Evolutionary conservation across 1,140 invertebrate genomes (phyloP), one percentile per base, ranked within the genome.

Genomic region (Holcopasites calliopsidis): DNA sequence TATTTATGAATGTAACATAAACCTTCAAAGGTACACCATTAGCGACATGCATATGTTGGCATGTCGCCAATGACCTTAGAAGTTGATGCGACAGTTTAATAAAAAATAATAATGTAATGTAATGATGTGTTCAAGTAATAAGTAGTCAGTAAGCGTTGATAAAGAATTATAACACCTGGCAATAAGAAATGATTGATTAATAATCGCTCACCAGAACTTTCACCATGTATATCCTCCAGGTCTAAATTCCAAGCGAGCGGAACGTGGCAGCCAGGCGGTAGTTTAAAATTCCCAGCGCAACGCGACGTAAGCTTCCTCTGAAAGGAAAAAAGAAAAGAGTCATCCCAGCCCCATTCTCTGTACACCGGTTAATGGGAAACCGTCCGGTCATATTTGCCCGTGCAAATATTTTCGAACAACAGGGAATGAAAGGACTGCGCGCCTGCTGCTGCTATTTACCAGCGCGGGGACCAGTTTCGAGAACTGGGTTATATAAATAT

Each of bases 151-250:
- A n/a, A n/a, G n/a, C n/a, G n/a, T n/a, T n/a, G n/a, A n/a, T n/a
- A n/a, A n/a, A n/a, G n/a, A n/a, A n/a, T n/a, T n/a, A n/a, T n/a
- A n/a, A n/a, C n/a, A n/a, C n/a, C n/a, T n/a, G n/a, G n/a, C n/a
- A n/a, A n/a, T n/a, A n/a, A n/a, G n/a, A n/a, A n/a, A n/a, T n/a
- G n/a, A n/a, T n/a, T n/a, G n/a, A n/a, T n/a, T n/a, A n/a, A n/a
- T 21, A 28, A 66, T 23, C 31, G 55, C 71, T 74, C 71, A 74
- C 71, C 71, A 66, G 62, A 74, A 66, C 71, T 74, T 74, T 74
- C 61, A 66, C 71, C 71, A 65, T 74, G 71, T 74, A 74, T 74
- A 74, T 64, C 8, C 49, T 65, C 49, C 71, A 73, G 71, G n/a
- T 55, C 71, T 65, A 44, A 64, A 73, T 50, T 65, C 38, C 61